Percentiles rank a stretch among this genome's conserved stretches.
Conservation (phyloP, 2,888 invertebrate genomes). For the Phengaris alcon region DNA sequence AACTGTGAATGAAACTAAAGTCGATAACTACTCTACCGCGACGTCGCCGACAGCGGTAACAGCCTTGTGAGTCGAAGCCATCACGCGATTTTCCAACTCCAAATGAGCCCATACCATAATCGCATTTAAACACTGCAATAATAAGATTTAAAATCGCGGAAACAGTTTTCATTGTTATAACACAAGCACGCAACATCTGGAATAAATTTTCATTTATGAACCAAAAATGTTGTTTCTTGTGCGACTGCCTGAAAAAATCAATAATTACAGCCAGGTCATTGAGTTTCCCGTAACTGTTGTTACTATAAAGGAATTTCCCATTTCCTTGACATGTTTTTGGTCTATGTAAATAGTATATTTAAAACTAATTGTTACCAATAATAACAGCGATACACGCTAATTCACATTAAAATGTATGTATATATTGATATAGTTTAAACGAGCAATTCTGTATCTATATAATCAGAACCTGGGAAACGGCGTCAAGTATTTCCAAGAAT, state of each 20-base stretch:
- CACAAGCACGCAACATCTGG: slow-evolving; percentile 23
- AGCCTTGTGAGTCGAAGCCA: slow-evolving; percentile 14
- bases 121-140: background rate
- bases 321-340: no score
- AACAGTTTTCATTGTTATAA: slow-evolving; percentile 19
- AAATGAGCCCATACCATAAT: slow-evolving; percentile 8
- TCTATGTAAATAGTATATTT: no score
- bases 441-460: no score
- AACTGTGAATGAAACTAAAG: slow-evolving; percentile 12
- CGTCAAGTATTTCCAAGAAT: no score
- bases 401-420: no score
- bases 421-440: no score
- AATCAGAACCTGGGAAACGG: no score
- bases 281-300: slow-evolving; percentile 28
- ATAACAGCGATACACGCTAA: no score
- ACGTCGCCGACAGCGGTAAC: background rate
- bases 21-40: slow-evolving; percentile 17
- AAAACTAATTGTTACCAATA: no score
- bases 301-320: background rate
- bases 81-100: slow-evolving; percentile 11
- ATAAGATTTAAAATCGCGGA: slow-evolving; percentile 36
- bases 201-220: slow-evolving; percentile 25
- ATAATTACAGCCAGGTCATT: slow-evolving; percentile 37
- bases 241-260: background rate
- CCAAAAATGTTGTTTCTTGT: slow-evolving; percentile 23